Conservation (phyloP, 2,888 invertebrate genomes). For the Drosophila monieri region DNA sequence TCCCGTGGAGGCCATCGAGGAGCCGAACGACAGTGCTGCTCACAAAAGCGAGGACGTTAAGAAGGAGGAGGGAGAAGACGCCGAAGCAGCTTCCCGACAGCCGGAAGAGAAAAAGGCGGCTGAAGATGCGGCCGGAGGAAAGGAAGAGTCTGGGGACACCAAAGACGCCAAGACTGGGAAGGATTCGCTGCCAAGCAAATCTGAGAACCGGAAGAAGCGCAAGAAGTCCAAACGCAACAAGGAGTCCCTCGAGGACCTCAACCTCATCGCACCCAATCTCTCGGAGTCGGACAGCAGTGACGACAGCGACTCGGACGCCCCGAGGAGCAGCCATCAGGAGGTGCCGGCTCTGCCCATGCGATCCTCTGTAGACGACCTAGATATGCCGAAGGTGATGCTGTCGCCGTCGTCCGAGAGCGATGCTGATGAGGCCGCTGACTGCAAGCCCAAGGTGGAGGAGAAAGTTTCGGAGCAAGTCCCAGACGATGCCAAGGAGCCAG, state of each 20-base stretch:
- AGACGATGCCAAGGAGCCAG: constrained; percentile 16
- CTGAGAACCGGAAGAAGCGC: constrained; percentile 80
- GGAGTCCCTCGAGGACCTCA: constrained; percentile 86
- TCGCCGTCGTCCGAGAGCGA: constrained; percentile 81
- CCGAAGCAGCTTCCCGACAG: background rate
- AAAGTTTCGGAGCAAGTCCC: background rate
- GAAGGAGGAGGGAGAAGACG: constrained; percentile 25
- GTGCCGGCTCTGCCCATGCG: constrained; percentile 51
- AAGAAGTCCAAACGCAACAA: constrained; percentile 82
- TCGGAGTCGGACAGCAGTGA: constrained; percentile 93
- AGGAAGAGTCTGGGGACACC: constrained; percentile 8
- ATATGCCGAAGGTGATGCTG: constrained; percentile 80
- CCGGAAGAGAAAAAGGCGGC: background rate
- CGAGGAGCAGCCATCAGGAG: constrained; percentile 32
- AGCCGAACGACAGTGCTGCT: constrained; percentile 3
- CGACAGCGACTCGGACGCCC: constrained; percentile 85
- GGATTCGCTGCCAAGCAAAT: constrained; percentile 1
- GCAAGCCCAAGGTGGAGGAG: constrained; percentile 14
- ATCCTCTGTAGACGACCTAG: constrained; percentile 62
- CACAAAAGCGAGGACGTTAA: constrained; percentile 16
- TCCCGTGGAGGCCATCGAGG: background rate
- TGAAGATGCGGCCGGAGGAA: background rate
- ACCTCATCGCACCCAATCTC: constrained; percentile 92
- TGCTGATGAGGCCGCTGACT: constrained; percentile 58
- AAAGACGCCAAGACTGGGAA: constrained; percentile 14